These are phyloP conservation scores for Myiothlypis chrysogaster DNA, from an alignment of 2,797 vertebrate species.

Conservation along the genomic window DNA sequence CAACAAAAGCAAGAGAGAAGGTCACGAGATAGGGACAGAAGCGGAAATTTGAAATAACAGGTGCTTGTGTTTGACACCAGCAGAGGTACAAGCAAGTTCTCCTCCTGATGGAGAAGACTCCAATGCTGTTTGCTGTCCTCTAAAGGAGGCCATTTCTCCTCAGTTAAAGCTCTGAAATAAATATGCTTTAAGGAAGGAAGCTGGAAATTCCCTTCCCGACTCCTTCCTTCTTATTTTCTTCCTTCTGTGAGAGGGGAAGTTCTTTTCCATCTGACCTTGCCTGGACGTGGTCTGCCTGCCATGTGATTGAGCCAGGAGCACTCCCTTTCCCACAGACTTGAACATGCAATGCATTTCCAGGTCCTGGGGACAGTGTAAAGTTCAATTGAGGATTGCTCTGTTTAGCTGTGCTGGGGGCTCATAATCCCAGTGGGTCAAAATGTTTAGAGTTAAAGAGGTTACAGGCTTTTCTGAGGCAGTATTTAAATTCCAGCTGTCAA, in stretches of 20 bases:
- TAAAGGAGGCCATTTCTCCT: background rate
- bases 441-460: constrained; percentile 47
- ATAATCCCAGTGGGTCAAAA: constrained; percentile 12
- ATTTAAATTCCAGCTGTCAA: constrained; percentile 43
- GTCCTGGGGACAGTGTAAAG: background rate
- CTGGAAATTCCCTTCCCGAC: background rate
- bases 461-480: background rate
- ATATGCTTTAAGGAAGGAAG: background rate
- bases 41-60: background rate
- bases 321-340: constrained; percentile 28
- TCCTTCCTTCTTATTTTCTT: background rate
- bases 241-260: background rate
- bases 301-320: background rate
- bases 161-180: background rate
- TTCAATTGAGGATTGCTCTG: background rate
- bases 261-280: background rate
- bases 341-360: background rate
- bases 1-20: background rate
- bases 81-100: background rate
- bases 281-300: background rate
- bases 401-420: background rate
- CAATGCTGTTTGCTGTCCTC: background rate
- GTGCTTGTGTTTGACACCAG: background rate
- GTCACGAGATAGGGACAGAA: background rate
- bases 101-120: background rate